phyloP scores from a whole-genome alignment of 2,113 vertebrate species.

The Cettia cetti region DNA sequence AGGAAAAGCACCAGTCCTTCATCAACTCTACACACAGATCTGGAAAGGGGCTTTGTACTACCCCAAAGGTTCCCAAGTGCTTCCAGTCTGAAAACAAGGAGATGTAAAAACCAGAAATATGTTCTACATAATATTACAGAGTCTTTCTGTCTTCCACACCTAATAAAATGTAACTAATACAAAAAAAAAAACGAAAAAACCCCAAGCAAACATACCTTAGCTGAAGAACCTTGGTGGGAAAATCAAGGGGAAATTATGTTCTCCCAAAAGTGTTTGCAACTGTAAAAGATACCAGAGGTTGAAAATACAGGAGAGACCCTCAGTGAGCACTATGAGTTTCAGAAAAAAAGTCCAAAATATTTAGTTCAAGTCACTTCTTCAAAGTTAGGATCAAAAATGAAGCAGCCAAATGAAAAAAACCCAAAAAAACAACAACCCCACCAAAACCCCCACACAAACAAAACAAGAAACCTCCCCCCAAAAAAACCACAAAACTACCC shows the following conservation, averaged over 20 bases:
- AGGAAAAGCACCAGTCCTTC: neutral
- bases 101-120: neutral
- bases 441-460: too few relatives aligned
- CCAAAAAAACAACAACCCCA: too few relatives aligned
- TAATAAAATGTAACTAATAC: neutral
- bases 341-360: neutral
- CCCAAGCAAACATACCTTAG: constrained; percentile 11
- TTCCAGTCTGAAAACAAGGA: neutral
- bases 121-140: neutral
- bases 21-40: neutral
- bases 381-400: neutral
- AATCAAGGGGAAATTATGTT: neutral
- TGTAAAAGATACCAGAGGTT: neutral
- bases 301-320: neutral
- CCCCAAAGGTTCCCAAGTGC: neutral
- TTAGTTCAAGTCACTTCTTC: neutral
- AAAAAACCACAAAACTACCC: too few relatives aligned
- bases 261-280: neutral
- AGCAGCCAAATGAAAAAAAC: neutral
- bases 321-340: neutral
- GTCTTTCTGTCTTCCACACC: neutral
- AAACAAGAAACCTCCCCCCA: too few relatives aligned
- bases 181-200: neutral
- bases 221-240: neutral
- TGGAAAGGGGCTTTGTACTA: neutral